Conservation (phyloP, 1,140 invertebrate genomes). For the Drosophila punjabiensis region DNA sequence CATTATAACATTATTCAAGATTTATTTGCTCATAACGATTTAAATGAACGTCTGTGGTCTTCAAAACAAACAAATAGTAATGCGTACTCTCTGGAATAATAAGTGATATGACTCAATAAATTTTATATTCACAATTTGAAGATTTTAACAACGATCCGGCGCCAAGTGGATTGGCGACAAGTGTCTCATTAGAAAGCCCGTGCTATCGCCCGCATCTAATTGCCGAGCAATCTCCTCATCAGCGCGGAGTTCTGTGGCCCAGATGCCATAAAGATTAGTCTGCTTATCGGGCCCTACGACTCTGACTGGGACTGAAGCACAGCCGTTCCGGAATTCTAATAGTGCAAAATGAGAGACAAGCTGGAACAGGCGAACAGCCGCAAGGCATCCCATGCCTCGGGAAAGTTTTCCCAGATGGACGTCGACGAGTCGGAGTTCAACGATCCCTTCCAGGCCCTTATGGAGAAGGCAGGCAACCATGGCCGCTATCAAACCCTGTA, state of each 20-base stretch:
- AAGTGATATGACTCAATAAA: constrained; percentile 9
- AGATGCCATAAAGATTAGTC: constrained; percentile 61
- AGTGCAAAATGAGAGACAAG: constrained; percentile 63
- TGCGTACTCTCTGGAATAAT: not conserved
- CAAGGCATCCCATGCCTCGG: constrained; percentile 51
- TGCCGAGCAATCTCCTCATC: constrained; percentile 25
- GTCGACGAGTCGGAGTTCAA: constrained; percentile 74
- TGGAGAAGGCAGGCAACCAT: constrained; percentile 86
- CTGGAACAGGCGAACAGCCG: constrained; percentile 51
- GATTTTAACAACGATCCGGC: constrained; percentile 25
- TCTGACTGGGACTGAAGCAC: constrained; percentile 10
- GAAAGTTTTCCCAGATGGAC: constrained; percentile 60
- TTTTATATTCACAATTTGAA: constrained; percentile 41
- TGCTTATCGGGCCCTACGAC: constrained; percentile 30
- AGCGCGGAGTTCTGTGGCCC: constrained; percentile 6
- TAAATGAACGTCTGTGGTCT: not conserved
- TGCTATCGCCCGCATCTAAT: constrained; percentile 16
- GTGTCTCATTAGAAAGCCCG: constrained; percentile 13
- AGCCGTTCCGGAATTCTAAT: constrained; percentile 5
- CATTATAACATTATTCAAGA: not conserved
- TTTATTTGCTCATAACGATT: not conserved
- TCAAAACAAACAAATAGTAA: constrained; percentile 18
- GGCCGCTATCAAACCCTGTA: constrained; percentile 86
- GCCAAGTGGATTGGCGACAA: constrained; percentile 18
- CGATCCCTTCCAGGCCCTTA: constrained; percentile 86